A percentile compares a stretch with the other conserved stretches of the same genome.
Conservation (phyloP, 2,888 invertebrate species). For the Acanthosepion esculentum region DNA sequence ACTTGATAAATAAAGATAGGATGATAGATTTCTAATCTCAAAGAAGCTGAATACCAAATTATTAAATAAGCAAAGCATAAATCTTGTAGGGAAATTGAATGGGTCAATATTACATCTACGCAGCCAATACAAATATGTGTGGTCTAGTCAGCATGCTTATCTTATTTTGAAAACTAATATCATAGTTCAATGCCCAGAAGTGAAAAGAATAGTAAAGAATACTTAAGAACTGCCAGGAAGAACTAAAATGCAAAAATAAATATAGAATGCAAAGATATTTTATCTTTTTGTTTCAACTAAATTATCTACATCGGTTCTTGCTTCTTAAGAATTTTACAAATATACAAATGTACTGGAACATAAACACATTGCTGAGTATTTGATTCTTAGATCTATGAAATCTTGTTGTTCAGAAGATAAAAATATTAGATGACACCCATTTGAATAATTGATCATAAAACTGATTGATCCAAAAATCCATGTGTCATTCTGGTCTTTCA, state of each 20-base stretch:
- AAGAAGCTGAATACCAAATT: not conserved
- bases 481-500: too few species aligned
- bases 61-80: not conserved
- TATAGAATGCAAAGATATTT: not conserved
- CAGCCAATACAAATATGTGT: not conserved
- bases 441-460: too few species aligned
- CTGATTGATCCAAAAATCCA: too few species aligned
- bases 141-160: not conserved
- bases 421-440: too few species aligned
- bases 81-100: not conserved
- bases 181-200: conserved; percentile 33
- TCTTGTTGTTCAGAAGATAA: too few species aligned
- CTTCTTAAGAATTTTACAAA: not conserved
- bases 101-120: not conserved
- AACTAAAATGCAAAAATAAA: not conserved
- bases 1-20: not conserved
- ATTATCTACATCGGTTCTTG: not conserved
- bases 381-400: not conserved
- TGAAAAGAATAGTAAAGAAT: not conserved
- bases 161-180: conserved; percentile 23
- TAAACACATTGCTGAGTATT: not conserved
- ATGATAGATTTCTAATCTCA: not conserved
- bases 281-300: not conserved
- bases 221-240: not conserved
- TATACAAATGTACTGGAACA: not conserved